Evolutionary conservation across 1,140 invertebrate species (phyloP).

Genomic region (Drosophila mojavensis): DNA sequence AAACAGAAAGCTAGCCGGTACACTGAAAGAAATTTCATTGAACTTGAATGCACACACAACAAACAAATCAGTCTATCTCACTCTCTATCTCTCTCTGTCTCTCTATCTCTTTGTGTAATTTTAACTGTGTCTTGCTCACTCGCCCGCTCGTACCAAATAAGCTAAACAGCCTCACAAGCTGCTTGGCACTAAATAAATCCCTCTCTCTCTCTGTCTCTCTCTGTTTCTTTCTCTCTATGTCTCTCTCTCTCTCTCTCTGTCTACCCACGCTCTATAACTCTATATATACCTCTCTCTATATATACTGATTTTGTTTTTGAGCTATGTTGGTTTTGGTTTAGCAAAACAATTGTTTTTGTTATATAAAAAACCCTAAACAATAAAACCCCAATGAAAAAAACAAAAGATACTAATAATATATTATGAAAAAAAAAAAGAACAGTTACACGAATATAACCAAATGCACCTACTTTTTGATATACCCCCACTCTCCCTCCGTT

Average conservation of each 20-base stretch:
- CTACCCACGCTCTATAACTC: conserved; percentile 55
- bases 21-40: conserved; percentile 41
- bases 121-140: conserved; percentile 60
- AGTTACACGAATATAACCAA: conserved; percentile 49
- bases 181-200: conserved; percentile 11
- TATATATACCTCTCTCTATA: conserved; percentile 60
- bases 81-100: conserved; percentile 26
- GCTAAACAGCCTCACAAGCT: conserved; percentile 39
- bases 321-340: conserved; percentile 77
- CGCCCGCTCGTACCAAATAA: conserved; percentile 47
- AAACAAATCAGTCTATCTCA: conserved; percentile 36
- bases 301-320: conserved; percentile 78
- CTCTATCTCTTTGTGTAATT: conserved; percentile 33
- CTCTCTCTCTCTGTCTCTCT: conserved; percentile 30
- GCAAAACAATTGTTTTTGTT: conserved; percentile 67
- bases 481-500: conserved; percentile 64
- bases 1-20: conserved; percentile 53
- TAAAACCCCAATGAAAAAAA: conserved; percentile 21
- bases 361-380: conserved; percentile 34
- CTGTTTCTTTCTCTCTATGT: conserved; percentile 60
- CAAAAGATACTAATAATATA: neutral
- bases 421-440: conserved; percentile 35
- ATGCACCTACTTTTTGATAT: conserved; percentile 69
- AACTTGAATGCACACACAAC: conserved; percentile 44
- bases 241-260: conserved; percentile 41